These are phyloP conservation scores for Capitulum mitella DNA, from an alignment of 2,888 invertebrate species.

Conservation along the genomic window DNA sequence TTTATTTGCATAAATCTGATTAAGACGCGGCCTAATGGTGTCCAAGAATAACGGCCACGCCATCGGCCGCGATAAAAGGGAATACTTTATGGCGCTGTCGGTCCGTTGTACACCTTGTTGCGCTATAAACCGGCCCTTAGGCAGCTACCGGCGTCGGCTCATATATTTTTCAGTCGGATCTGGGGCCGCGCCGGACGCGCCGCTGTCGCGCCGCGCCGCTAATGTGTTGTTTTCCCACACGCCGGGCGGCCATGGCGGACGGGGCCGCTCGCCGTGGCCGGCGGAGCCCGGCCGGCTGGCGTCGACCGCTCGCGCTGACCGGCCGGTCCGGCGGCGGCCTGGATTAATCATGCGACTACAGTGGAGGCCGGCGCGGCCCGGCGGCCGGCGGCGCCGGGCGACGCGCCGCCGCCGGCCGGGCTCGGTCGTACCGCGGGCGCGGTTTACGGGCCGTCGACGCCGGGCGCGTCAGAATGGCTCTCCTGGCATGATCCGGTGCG, in stretches of 20 bases:
- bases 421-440: not conserved
- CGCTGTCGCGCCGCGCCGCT: not conserved
- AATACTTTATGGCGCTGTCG: not conserved
- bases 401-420: not conserved
- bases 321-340: not conserved
- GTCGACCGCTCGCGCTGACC: no score
- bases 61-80: not conserved
- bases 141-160: constrained; percentile 1
- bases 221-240: constrained; percentile 23
- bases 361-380: not conserved
- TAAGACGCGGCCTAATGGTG: not conserved
- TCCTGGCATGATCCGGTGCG: not conserved
- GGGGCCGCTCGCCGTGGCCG: not conserved
- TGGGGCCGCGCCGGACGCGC: not conserved
- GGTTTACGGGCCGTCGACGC: not conserved
- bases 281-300: not conserved
- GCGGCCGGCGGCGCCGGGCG: not conserved
- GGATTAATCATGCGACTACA: not conserved
- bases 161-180: not conserved
- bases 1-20: constrained; percentile 22
- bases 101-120: constrained; percentile 8
- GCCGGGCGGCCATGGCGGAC: not conserved
- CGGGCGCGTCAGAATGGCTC: not conserved
- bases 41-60: not conserved
- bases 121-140: constrained; percentile 12